phyloP scores from a whole-genome alignment of 1,140 invertebrate species.

The Trissolcus basalis region DNA sequence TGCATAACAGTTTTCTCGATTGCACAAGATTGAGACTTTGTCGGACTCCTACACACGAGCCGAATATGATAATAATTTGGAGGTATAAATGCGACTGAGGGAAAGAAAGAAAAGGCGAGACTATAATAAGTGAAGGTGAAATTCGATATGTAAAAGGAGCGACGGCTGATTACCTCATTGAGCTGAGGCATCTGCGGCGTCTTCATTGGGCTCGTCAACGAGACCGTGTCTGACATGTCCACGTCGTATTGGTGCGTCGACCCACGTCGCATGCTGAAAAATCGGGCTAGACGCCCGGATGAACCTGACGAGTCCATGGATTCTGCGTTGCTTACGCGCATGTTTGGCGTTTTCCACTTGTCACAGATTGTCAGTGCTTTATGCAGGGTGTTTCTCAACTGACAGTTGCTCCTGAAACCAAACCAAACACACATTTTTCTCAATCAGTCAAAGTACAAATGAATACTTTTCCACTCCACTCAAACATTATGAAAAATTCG shows the following conservation, averaged over 20 bases:
- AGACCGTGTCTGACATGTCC: constrained; percentile 71
- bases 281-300: constrained; percentile 84
- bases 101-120: constrained; percentile 1
- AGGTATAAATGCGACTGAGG: neutral
- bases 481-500: too few relatives aligned
- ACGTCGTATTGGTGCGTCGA: constrained; percentile 88
- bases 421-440: too few relatives aligned
- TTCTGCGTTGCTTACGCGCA: constrained; percentile 67
- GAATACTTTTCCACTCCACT: too few relatives aligned
- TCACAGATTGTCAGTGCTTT: constrained; percentile 83
- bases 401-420: constrained; percentile 79
- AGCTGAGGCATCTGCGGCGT: constrained; percentile 83
- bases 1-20: too few relatives aligned
- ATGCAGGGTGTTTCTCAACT: constrained; percentile 82
- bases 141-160: constrained; percentile 7
- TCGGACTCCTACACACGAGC: neutral
- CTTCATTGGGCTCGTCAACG: constrained; percentile 71
- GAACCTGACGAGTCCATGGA: constrained; percentile 77
- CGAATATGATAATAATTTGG: neutral
- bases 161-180: constrained; percentile 80
- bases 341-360: constrained; percentile 79
- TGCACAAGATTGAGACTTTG: too few relatives aligned
- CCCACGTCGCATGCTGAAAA: constrained; percentile 89
- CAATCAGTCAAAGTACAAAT: too few relatives aligned
- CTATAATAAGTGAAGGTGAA: constrained; percentile 6